These are phyloP conservation scores for Sebastes kiyomatsui DNA, from an alignment of 2,797 vertebrate genomes.

Conservation along the genomic window DNA sequence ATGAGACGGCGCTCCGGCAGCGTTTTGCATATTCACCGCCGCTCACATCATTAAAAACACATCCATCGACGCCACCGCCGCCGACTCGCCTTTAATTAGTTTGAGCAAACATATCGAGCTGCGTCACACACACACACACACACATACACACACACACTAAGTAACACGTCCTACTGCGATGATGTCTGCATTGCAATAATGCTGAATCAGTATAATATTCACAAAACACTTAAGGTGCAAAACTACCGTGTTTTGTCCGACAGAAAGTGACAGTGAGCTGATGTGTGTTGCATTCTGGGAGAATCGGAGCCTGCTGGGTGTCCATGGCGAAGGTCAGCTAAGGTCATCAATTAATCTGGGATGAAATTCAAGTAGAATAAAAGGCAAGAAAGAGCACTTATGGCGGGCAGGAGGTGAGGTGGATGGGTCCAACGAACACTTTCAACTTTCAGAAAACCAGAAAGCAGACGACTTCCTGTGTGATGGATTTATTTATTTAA, in stretches of 20 bases:
- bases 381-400: too few species aligned
- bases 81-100: conserved; percentile 81
- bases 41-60: conserved; percentile 83
- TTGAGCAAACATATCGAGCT: conserved; percentile 83
- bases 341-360: background rate
- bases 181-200: conserved; percentile 54
- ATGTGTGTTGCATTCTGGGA: conserved; percentile 48
- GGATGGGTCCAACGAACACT: too few species aligned
- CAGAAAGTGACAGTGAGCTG: background rate
- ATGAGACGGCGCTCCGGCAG: conserved; percentile 46
- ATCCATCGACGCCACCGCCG: conserved; percentile 76
- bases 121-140: conserved; percentile 33
- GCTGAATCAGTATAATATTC: conserved; percentile 77
- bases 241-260: conserved; percentile 14
- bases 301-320: background rate
- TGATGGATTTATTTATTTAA: conserved; percentile 13
- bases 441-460: too few species aligned
- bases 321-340: background rate
- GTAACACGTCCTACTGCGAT: conserved; percentile 5
- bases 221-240: conserved; percentile 51
- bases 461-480: background rate
- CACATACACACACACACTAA: conserved; percentile 3
- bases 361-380: background rate
- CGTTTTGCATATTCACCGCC: conserved; percentile 82
- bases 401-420: too few species aligned